Evolutionary conservation across 2,113 vertebrate species (phyloP).

Genomic region (Tragulus kanchil): DNA sequence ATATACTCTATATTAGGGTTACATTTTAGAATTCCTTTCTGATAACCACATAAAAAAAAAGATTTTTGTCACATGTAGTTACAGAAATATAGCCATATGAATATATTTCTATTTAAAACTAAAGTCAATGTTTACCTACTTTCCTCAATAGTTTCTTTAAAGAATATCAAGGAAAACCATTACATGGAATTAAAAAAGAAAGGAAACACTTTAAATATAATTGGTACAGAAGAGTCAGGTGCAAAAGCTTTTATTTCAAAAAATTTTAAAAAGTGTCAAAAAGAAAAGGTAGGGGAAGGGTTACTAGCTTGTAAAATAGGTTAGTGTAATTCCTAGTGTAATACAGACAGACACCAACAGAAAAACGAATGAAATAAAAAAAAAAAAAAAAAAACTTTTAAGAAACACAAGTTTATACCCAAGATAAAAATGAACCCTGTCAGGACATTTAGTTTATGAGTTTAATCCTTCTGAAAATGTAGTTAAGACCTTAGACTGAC

Average conservation of each 20-base stretch:
- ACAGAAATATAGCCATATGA: slow-evolving; percentile 5
- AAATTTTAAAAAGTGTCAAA: not conserved
- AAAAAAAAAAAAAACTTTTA: slow-evolving; percentile 33
- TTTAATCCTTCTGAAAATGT: slow-evolving; percentile 28
- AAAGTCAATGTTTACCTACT: slow-evolving; percentile 41
- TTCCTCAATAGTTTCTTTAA: slow-evolving; percentile 53
- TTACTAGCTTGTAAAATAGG: not conserved
- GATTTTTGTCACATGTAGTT: not conserved
- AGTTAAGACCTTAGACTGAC: not conserved
- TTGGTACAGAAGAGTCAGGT: not conserved
- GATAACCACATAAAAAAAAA: slow-evolving; percentile 26
- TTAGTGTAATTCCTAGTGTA: slow-evolving; percentile 52
- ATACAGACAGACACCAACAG: too few relatives aligned
- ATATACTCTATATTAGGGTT: not conserved
- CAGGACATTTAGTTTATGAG: not conserved
- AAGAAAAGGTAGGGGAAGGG: not conserved
- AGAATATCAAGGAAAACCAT: not conserved
- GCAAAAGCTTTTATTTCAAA: not conserved
- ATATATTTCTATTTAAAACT: not conserved
- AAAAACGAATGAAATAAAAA: slow-evolving; percentile 45
- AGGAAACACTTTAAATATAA: not conserved
- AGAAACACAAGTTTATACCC: not conserved
- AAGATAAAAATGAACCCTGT: slow-evolving; percentile 5
- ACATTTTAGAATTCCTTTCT: slow-evolving; percentile 39
- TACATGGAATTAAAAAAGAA: not conserved